A percentile compares a stretch with the other conserved stretches of the same genome.
These are phyloP conservation scores for Lonchura striata DNA, from an alignment of 2,113 vertebrate species.

Conservation along the genomic window DNA sequence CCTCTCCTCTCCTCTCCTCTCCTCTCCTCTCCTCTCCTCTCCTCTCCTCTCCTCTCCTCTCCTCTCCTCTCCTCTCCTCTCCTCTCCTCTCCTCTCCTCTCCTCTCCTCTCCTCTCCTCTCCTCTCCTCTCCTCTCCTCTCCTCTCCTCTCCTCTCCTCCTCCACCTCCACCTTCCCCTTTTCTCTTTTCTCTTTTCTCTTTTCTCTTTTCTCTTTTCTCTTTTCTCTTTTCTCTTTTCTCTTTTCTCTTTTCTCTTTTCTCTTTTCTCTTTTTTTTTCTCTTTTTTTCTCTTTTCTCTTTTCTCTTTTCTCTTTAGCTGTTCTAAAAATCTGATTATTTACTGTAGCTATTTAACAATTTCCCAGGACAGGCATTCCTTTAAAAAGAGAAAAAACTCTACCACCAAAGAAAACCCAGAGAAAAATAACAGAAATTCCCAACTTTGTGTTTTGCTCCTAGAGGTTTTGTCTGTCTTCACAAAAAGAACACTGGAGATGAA, in stretches of 20 bases:
- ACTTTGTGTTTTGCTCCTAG: not conserved
- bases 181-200: too few species aligned
- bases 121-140: too few species aligned
- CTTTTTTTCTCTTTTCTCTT: accelerated
- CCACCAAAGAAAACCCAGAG: not conserved
- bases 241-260: accelerated
- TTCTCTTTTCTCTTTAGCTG: not conserved
- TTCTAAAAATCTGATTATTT: not conserved
- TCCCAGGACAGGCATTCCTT: not conserved
- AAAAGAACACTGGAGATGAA: not conserved
- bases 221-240: accelerated
- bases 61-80: too few species aligned
- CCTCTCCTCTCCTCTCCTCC: too few species aligned
- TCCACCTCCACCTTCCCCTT: too few species aligned
- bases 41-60: too few species aligned
- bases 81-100: too few species aligned
- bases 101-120: too few species aligned
- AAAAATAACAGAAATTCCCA: not conserved
- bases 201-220: too few species aligned
- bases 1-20: accelerated
- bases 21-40: too few species aligned
- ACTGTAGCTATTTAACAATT: not conserved
- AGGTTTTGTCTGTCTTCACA: not conserved
- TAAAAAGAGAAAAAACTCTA: not conserved
- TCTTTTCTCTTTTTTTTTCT: too few species aligned